Evolutionary conservation across 2,888 invertebrate genomes (phyloP), one percentile per base, ranked within the genome.

Genomic region (Orthosia incerta): DNA sequence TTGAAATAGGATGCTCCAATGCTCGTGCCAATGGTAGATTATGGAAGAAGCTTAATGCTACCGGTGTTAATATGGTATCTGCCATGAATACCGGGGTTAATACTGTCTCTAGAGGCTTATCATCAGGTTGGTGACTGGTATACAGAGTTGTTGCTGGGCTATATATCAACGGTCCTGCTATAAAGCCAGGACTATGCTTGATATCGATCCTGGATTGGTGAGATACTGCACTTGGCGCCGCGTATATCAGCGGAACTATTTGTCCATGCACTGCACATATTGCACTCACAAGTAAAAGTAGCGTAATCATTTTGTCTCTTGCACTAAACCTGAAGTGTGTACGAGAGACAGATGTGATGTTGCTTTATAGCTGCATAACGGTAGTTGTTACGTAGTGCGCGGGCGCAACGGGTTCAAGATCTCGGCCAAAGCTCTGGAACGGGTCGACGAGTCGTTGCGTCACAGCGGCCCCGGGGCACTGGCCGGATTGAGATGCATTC

Each of bases 191-290:
- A 31, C 89, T 88, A 69, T 94, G 93, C 68, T 89, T 91, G 61
- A 97, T 95, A 82, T 97, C 96, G 67, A 97, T 93, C 65, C 97
- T 94, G 66, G 97, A 97, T 88, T 97, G 97, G 88, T 96, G 96
- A 2, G 97, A 97, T 31, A 97, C 96, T 59, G 97, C 95, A 86
- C 96, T 96, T 2, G 97, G 97, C 46, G 96, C 95, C 23, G 94
- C 92, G 80, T 95, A 93, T 82, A 95, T 93, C 13, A 95, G 66
- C 61, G 94, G 94, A 61, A 89, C 84, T 46, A 92, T 57, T 83
- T 95, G 91, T 85, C 92, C 87, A 71, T 88, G 87, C 67, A 89
- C 90, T 82, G 84, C 75, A 73, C 84, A 88, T 79, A 91, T 70
- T 31, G 87, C 87, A 86, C 87, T 88, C 79, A 90, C 79, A 53